Conservation (phyloP, 1,140 invertebrate genomes). For the Chironomus tepperi region DNA sequence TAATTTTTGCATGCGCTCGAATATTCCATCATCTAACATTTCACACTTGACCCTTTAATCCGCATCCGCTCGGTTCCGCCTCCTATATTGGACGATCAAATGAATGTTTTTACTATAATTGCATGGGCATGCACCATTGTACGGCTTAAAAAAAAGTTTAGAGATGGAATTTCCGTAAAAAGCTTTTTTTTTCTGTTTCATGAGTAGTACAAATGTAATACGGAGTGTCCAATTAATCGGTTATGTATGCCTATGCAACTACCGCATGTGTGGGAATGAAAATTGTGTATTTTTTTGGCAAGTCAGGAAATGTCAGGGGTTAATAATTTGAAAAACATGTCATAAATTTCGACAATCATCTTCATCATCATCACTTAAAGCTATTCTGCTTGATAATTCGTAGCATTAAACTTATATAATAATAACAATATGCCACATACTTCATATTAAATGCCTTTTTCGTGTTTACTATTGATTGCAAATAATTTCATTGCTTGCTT, state of each 20-base stretch:
- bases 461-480: not conserved
- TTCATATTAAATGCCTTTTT: conserved; percentile 3
- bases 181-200: not conserved
- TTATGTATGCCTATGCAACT: not conserved
- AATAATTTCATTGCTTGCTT: conserved; percentile 9
- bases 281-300: not conserved
- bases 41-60: too few species aligned
- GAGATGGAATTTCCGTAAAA: not conserved
- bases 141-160: too few species aligned
- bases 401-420: not conserved
- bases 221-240: not conserved
- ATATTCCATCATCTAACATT: too few species aligned
- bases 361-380: too few species aligned
- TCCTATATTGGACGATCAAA: too few species aligned
- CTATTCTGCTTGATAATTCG: too few species aligned
- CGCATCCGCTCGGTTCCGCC: too few species aligned
- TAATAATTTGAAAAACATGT: not conserved
- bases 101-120: too few species aligned
- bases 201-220: not conserved
- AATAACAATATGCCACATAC: conserved; percentile 5
- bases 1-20: too few species aligned
- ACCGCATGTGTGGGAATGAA: not conserved
- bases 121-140: too few species aligned
- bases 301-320: not conserved
- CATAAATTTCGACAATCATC: not conserved